A percentile compares a stretch with the other conserved stretches of the same genome.
These are phyloP conservation scores for Melanotaenia trifasciata DNA, from an alignment of 2,797 vertebrate genomes.

Conservation along the genomic window DNA sequence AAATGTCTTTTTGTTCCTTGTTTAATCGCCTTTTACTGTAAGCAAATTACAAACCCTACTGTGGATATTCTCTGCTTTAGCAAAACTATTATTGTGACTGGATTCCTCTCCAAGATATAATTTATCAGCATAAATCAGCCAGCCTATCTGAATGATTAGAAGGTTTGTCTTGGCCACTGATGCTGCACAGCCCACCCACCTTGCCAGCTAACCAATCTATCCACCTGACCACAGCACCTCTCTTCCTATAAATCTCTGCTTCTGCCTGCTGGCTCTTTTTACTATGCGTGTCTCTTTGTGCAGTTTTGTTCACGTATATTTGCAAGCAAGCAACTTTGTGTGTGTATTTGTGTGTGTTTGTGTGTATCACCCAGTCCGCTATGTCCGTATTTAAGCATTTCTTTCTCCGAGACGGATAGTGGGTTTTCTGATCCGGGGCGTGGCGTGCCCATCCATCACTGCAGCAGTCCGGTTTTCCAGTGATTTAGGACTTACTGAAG, in stretches of 20 bases:
- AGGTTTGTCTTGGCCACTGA: constrained; percentile 65
- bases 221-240: constrained; percentile 76
- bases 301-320: constrained; percentile 53
- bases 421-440: constrained; percentile 70
- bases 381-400: constrained; percentile 56
- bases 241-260: constrained; percentile 71
- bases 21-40: constrained; percentile 19
- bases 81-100: constrained; percentile 31
- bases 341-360: constrained; percentile 17
- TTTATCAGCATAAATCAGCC: constrained; percentile 67
- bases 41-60: constrained; percentile 19
- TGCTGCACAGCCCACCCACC: constrained; percentile 66
- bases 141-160: constrained; percentile 67
- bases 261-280: constrained; percentile 33
- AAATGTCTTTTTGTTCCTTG: neutral
- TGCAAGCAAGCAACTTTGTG: constrained; percentile 29
- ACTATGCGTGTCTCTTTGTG: constrained; percentile 26
- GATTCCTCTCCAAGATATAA: constrained; percentile 48
- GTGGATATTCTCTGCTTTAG: constrained; percentile 10
- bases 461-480: constrained; percentile 58
- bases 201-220: constrained; percentile 72
- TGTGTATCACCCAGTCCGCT: constrained; percentile 37
- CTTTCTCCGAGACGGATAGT: constrained; percentile 64
- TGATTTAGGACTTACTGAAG: constrained; percentile 76
- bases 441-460: constrained; percentile 74